Evolutionary conservation across 2,888 invertebrate genomes (phyloP).

Genomic region (Chaitophorus viminalis): DNA sequence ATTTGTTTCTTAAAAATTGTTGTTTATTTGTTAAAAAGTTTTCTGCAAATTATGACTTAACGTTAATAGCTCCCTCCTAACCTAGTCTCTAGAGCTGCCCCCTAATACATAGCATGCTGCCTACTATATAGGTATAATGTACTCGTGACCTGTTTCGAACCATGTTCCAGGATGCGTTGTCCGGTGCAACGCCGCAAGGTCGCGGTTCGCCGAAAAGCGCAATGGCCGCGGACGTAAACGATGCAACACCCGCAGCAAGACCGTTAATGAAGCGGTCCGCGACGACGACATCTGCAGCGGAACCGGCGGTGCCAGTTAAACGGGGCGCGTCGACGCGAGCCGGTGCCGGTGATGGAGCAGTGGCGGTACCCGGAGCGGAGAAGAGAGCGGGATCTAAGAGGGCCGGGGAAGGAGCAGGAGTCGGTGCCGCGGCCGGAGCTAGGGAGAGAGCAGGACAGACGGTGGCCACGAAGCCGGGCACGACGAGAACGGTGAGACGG

Average conservation of each 20-base stretch:
- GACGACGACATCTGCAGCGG: not conserved
- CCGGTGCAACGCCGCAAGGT: not conserved
- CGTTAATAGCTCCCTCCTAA: no score
- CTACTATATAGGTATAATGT: no score
- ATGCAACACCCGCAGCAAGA: not conserved
- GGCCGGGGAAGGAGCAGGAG: no score
- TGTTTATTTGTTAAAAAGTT: no score
- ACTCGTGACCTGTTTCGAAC: not conserved
- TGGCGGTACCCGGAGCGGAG: not conserved
- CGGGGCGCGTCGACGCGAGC: not conserved
- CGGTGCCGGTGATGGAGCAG: not conserved
- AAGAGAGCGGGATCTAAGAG: no score
- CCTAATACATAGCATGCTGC: no score
- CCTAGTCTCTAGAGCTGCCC: no score
- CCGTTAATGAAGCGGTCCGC: not conserved
- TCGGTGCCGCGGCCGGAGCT: not conserved
- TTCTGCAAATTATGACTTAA: no score
- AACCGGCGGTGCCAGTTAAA: not conserved
- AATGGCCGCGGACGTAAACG: not conserved
- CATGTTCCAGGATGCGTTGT: constrained; percentile 20
- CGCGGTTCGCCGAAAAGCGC: not conserved
- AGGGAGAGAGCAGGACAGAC: not conserved
- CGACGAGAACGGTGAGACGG: not conserved
- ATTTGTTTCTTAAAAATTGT: no score
- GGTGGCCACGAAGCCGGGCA: no score